A percentile compares a stretch with the other conserved stretches of the same genome.
Evolutionary conservation across 2,888 invertebrate species (phyloP).

Genomic region (Chalcosyrphus nemorum): DNA sequence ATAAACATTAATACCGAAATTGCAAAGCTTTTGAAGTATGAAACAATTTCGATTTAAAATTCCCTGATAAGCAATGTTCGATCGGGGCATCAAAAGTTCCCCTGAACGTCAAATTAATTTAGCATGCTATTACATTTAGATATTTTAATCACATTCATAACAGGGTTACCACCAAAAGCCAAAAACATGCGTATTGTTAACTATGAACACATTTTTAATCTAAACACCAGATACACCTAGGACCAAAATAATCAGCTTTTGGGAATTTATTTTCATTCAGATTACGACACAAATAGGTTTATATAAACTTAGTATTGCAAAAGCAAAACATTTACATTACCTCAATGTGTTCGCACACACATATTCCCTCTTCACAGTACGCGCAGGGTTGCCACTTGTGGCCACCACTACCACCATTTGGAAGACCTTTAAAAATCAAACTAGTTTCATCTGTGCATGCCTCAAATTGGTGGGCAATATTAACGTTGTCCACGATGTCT

Average conservation of each 20-base stretch:
- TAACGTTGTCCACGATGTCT: constrained; percentile 68
- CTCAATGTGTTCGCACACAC: constrained; percentile 82
- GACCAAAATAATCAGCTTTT: constrained; percentile 9
- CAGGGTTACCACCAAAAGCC: constrained; percentile 57
- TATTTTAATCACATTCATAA: constrained; percentile 27
- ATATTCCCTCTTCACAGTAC: constrained; percentile 82
- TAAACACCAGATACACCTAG: constrained; percentile 36
- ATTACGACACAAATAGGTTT: constrained; percentile 50
- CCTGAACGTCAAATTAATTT: constrained; percentile 34
- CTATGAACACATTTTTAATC: constrained; percentile 25
- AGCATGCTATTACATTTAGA: constrained; percentile 61
- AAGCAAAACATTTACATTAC: constrained; percentile 74
- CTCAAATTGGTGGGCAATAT: constrained; percentile 77
- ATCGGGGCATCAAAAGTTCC: background rate
- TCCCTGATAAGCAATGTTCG: constrained; percentile 9
- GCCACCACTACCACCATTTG: constrained; percentile 75
- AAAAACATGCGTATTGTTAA: constrained; percentile 61
- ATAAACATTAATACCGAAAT: constrained; percentile 7
- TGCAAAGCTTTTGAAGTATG: background rate
- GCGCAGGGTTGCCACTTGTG: constrained; percentile 80
- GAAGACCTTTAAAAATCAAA: constrained; percentile 79
- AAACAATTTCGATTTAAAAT: constrained; percentile 14
- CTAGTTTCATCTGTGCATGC: constrained; percentile 80
- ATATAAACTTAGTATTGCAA: constrained; percentile 4
- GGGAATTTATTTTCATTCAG: constrained; percentile 43